Evolutionary conservation across 2,888 invertebrate genomes (phyloP), one percentile per base, ranked within the genome.

Genomic region (Sesia bembeciformis): DNA sequence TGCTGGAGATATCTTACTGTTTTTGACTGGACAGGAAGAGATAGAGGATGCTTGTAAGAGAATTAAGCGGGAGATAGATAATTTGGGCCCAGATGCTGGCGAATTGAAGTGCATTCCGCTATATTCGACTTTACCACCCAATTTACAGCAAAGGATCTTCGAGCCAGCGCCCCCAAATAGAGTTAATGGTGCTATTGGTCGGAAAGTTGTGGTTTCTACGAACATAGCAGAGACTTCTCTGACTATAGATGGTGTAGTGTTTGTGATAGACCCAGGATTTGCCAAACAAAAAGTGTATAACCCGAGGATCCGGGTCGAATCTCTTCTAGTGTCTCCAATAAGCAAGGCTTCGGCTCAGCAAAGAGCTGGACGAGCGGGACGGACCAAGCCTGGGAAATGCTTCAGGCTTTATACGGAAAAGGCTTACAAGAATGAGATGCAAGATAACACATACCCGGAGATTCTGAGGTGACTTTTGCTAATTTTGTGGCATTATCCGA

Each of bases 271-370:
- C 85, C 99, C 99, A 0, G 99, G 99, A 5, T 99, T 99, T 86
- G 98, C 99, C 0, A 99, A 99, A 75, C 99, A 99, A 80, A 99
- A 99, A 90, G 97, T 97, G 4, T 97, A 96, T 76, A 97, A 97
- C 74, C 96, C 96, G 0, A 90, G 96, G 4, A 85, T 85, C 66
- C 93, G 99, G 6, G 99, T 99, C 4, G 99, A 99, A 84, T 99
- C 98, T 3, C 90, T 99, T 7, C 88, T 99, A 1, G 99, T 99
- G 5, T 98, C 99, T 0, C 98, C 99, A 1, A 99, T 99, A 63
- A 98, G 98, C 74, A 99, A 99, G 89, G 99, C 99, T 0, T 98
- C 98, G 1, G 98, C 99, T 0, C 98, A 99, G 82, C 99, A 99
- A 79, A 90, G 99, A 64, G 99, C 98, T 0, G 99, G 99, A 49